These are phyloP conservation scores for Beris chalybata DNA, from an alignment of 2,888 invertebrate genomes.

Conservation along the genomic window DNA sequence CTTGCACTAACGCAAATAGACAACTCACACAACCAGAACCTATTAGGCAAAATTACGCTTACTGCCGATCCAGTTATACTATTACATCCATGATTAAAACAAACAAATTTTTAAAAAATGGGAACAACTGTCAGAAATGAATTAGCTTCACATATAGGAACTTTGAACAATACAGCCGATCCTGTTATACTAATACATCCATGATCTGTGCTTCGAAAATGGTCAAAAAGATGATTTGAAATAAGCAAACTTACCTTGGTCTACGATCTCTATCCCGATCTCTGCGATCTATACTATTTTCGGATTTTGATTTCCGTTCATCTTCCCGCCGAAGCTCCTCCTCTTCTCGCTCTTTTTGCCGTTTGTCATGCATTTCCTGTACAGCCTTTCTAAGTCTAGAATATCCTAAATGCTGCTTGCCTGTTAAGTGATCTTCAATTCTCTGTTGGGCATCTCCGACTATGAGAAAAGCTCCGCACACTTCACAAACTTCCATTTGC, in stretches of 20 bases:
- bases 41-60: too few species aligned
- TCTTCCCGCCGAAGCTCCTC: conserved; percentile 56
- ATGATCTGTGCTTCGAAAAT: too few species aligned
- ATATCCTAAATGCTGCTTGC: conserved; percentile 96
- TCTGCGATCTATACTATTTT: conserved; percentile 47
- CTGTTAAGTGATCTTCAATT: conserved; percentile 96
- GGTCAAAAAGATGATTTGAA: too few species aligned
- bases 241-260: conserved; percentile 29
- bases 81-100: too few species aligned
- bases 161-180: too few species aligned
- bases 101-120: too few species aligned
- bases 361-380: conserved; percentile 65
- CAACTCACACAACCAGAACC: too few species aligned
- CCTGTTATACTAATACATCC: too few species aligned
- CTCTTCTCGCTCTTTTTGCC: conserved; percentile 65
- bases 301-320: conserved; percentile 44
- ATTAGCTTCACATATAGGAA: too few species aligned
- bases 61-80: too few species aligned
- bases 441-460: conserved; percentile 98
- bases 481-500: conserved; percentile 98
- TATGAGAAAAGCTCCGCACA: conserved; percentile 98
- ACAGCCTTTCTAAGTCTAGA: conserved; percentile 70
- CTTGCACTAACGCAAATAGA: too few species aligned
- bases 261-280: conserved; percentile 38
- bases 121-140: too few species aligned